Percentiles rank a stretch among this genome's conserved stretches.
phyloP scores from a whole-genome alignment of 1,140 invertebrate species.

The Whitmania pigra region DNA sequence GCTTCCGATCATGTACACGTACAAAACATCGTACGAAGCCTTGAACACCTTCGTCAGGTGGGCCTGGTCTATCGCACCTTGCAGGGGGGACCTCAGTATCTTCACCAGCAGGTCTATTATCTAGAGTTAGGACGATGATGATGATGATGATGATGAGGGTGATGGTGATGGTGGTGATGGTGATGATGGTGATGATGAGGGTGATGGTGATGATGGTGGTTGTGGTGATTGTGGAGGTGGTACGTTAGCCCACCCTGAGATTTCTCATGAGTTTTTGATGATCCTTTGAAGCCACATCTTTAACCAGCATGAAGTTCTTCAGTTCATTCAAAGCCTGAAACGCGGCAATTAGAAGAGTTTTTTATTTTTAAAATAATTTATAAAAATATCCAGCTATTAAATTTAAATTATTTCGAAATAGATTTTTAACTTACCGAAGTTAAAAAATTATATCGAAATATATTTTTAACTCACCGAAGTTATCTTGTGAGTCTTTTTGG shows the following conservation, averaged over 20 bases:
- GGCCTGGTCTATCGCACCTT: slow-evolving; percentile 35
- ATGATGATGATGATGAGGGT: background rate
- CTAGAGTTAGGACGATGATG: slow-evolving; percentile 22
- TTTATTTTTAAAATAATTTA: slow-evolving; percentile 7
- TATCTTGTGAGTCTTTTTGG: slow-evolving; percentile 37
- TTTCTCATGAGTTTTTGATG: slow-evolving; percentile 41
- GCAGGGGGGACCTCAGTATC: slow-evolving; percentile 36
- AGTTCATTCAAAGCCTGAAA: slow-evolving; percentile 37
- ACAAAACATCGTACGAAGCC: slow-evolving; percentile 25
- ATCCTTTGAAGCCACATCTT: slow-evolving; percentile 32
- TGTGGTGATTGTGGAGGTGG: background rate
- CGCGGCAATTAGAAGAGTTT: background rate
- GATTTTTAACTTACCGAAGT: background rate
- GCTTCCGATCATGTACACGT: slow-evolving; percentile 40
- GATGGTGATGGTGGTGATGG: slow-evolving; percentile 9
- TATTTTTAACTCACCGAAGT: slow-evolving; percentile 31
- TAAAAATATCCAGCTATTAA: background rate
- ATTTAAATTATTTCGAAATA: background rate
- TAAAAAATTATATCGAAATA: background rate
- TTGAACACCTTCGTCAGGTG: slow-evolving; percentile 33
- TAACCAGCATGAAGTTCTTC: slow-evolving; percentile 35
- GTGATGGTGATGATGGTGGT: background rate
- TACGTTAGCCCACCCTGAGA: slow-evolving; percentile 32
- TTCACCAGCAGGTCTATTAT: slow-evolving; percentile 41
- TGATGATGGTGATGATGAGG: slow-evolving; percentile 12